These are phyloP conservation scores for Melipona quadrifasciata DNA, from an alignment of 1,140 invertebrate species.

Conservation along the genomic window DNA sequence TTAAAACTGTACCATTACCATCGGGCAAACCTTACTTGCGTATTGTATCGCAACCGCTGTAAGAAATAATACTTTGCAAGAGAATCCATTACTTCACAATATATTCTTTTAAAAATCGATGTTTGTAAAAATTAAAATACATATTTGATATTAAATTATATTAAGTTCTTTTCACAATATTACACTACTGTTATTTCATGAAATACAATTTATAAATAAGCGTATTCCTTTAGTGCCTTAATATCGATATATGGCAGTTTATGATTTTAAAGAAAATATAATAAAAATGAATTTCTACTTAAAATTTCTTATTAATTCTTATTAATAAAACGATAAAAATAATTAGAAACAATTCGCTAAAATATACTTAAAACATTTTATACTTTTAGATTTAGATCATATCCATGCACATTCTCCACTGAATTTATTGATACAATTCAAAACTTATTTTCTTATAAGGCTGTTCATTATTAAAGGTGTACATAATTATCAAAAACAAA, in stretches of 20 bases:
- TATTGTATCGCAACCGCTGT: slow-evolving; percentile 84
- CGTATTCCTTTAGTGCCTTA: slow-evolving; percentile 41
- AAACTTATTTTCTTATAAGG: slow-evolving; percentile 26
- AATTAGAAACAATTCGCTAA: slow-evolving; percentile 36
- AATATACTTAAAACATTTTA: slow-evolving; percentile 8
- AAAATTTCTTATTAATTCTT: slow-evolving; percentile 34
- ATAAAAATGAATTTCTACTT: slow-evolving; percentile 37
- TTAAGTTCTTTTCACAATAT: slow-evolving; percentile 23
- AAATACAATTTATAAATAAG: slow-evolving; percentile 45
- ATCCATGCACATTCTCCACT: slow-evolving; percentile 19
- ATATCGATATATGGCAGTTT: slow-evolving; percentile 24
- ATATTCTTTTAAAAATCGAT: slow-evolving; percentile 31
- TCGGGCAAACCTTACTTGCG: slow-evolving; percentile 92
- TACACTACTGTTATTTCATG: slow-evolving; percentile 18
- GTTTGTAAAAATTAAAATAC: slow-evolving; percentile 34
- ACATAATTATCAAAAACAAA: slow-evolving; percentile 45
- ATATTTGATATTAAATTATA: slow-evolving; percentile 34
- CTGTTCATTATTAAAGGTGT: slow-evolving; percentile 32
- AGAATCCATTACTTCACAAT: slow-evolving; percentile 23
- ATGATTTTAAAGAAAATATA: background rate
- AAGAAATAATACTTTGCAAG: slow-evolving; percentile 42
- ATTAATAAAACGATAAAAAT: slow-evolving; percentile 19
- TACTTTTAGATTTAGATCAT: slow-evolving; percentile 13
- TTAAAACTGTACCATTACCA: slow-evolving; percentile 86
- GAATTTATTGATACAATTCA: slow-evolving; percentile 32